phyloP scores from a whole-genome alignment of 2,888 invertebrate genomes.

The Furcula furcula region DNA sequence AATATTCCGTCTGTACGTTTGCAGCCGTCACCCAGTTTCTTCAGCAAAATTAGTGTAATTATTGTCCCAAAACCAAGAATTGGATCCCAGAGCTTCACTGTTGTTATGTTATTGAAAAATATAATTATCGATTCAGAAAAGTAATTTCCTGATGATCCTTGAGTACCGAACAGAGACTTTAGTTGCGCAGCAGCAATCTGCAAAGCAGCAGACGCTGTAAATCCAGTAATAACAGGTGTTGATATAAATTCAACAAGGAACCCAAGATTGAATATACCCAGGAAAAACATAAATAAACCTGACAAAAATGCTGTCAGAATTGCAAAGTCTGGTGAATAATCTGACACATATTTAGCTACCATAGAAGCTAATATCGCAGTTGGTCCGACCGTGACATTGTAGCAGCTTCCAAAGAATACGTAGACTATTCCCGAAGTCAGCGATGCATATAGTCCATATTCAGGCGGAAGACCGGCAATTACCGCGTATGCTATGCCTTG shows the following conservation, averaged over 20 bases:
- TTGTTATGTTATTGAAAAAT: conserved; percentile 82
- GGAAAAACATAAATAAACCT: conserved; percentile 85
- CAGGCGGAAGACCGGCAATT: conserved; percentile 86
- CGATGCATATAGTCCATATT: conserved; percentile 94
- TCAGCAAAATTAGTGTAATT: conserved; percentile 81
- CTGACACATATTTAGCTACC: conserved; percentile 85
- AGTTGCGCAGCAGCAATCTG: conserved; percentile 92
- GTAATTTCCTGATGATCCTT: conserved; percentile 81
- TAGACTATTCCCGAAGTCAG: conserved; percentile 95
- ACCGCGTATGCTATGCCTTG: conserved; percentile 92
- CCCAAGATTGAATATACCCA: conserved; percentile 89
- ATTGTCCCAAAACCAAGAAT: conserved; percentile 85
- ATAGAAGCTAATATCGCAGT: conserved; percentile 95
- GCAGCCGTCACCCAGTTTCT: conserved; percentile 82
- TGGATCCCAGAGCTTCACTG: conserved; percentile 84
- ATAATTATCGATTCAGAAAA: conserved; percentile 84
- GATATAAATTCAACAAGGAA: conserved; percentile 93
- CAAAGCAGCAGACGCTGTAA: conserved; percentile 92
- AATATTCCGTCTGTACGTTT: conserved; percentile 62
- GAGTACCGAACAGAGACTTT: conserved; percentile 86
- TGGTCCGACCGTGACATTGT: conserved; percentile 89
- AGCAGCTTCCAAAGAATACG: conserved; percentile 92
- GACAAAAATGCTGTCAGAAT: conserved; percentile 87
- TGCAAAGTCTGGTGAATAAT: conserved; percentile 86
- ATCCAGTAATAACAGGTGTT: conserved; percentile 91